Evolutionary conservation across 2,113 vertebrate genomes (phyloP).

Genomic region (Urocolius indicus): DNA sequence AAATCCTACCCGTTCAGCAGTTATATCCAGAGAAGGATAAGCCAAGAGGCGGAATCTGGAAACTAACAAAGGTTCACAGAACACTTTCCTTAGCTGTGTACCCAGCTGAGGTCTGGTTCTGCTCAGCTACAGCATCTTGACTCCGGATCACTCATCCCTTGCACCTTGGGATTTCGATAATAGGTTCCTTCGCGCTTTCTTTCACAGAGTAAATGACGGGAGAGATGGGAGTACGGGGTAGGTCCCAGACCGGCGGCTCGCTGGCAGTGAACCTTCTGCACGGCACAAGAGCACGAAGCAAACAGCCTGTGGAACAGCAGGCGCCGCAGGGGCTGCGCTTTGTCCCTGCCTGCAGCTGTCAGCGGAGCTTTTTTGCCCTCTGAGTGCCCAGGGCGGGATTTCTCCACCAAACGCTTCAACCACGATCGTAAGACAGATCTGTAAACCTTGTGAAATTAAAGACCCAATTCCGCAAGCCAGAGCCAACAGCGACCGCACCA

Average conservation of each 20-base stretch:
- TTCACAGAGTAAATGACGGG: background rate
- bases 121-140: background rate
- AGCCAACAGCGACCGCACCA: background rate
- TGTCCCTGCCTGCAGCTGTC: background rate
- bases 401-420: background rate
- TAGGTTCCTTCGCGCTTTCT: background rate
- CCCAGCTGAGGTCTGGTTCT: background rate
- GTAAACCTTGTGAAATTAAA: background rate
- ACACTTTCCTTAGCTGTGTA: background rate
- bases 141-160: background rate
- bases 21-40: background rate
- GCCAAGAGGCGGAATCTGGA: background rate
- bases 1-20: background rate
- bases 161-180: background rate
- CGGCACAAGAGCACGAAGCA: background rate
- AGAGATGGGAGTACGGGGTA: background rate
- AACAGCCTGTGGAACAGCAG: background rate
- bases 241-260: background rate
- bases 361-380: background rate
- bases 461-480: background rate
- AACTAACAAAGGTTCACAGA: background rate
- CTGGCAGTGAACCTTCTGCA: background rate
- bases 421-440: background rate
- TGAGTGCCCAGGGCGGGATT: background rate
- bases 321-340: background rate